A percentile compares a stretch with the other conserved stretches of the same genome.
Conservation (phyloP, 1,140 invertebrate species). For the Bombus difficillimus region DNA sequence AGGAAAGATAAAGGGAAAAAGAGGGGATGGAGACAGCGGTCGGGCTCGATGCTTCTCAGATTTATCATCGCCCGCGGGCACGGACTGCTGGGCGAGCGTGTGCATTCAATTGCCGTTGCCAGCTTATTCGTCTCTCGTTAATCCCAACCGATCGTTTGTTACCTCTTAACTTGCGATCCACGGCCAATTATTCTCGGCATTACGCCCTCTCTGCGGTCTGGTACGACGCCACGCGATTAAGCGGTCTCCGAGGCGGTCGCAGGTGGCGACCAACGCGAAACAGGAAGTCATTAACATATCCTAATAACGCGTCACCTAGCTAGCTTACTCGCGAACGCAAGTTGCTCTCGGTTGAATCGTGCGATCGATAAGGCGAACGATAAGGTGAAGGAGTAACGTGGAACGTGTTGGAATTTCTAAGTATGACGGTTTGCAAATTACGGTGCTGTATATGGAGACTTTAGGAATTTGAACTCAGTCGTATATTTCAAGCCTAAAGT, state of each 20-base stretch:
- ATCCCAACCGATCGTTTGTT: slow-evolving; percentile 68
- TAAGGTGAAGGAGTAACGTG: not conserved
- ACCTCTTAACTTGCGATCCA: slow-evolving; percentile 64
- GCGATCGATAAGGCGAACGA: not conserved
- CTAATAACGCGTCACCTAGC: slow-evolving; percentile 26
- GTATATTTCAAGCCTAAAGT: not conserved
- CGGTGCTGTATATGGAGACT: no score
- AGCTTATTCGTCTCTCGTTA: slow-evolving; percentile 71
- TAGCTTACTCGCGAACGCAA: not conserved
- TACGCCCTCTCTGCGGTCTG: slow-evolving; percentile 41
- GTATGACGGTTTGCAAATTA: not conserved
- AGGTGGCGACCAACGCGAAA: slow-evolving; percentile 36
- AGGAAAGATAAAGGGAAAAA: not conserved
- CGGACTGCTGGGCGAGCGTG: slow-evolving; percentile 59
- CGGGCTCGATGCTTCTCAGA: slow-evolving; percentile 62
- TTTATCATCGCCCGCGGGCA: slow-evolving; percentile 72
- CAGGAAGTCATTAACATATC: slow-evolving; percentile 53
- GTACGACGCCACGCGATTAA: slow-evolving; percentile 40
- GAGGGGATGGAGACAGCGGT: slow-evolving; percentile 11
- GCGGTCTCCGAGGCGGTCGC: slow-evolving; percentile 35
- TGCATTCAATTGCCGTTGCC: slow-evolving; percentile 69
- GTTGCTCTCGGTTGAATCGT: not conserved
- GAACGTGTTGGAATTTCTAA: not conserved
- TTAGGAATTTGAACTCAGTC: not conserved
- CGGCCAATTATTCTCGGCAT: slow-evolving; percentile 63